Conservation (phyloP, 2,113 vertebrate species). For the Caranx ignobilis region DNA sequence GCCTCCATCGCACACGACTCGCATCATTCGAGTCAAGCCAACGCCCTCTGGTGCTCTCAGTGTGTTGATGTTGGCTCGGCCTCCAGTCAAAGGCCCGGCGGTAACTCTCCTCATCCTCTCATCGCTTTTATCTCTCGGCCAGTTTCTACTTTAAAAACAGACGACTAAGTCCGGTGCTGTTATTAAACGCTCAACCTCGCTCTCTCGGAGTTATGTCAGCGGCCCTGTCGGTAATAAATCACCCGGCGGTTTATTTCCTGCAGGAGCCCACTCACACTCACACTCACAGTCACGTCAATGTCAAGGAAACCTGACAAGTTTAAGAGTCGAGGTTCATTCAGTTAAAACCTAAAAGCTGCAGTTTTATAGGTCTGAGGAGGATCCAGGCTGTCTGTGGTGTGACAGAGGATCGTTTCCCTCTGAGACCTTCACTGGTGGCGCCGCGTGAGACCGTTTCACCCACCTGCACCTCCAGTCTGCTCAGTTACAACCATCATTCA, state of each 20-base stretch:
- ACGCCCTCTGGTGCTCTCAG: background rate
- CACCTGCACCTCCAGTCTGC: no score
- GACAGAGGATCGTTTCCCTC: no score
- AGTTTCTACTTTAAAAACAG: constrained; percentile 20
- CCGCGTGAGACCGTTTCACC: no score
- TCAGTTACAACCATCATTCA: no score
- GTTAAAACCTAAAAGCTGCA: background rate
- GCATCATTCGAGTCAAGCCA: no score
- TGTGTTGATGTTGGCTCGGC: background rate
- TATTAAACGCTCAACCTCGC: constrained; percentile 7
- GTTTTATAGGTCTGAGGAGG: constrained; percentile 12
- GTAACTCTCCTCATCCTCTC: constrained; percentile 4
- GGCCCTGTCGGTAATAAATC: constrained; percentile 21
- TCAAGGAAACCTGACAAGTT: background rate
- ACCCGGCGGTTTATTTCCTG: constrained; percentile 20
- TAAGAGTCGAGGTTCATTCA: background rate
- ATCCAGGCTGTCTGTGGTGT: background rate
- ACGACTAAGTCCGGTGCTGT: background rate
- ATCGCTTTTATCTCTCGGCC: constrained; percentile 41
- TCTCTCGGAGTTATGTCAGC: background rate
- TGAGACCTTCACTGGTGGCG: no score
- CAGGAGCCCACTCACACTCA: background rate
- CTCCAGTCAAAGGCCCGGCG: background rate
- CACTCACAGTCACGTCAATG: background rate
- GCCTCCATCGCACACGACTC: no score